Conservation (phyloP, 2,113 vertebrate genomes). For the Oreotrochilus melanogaster region DNA sequence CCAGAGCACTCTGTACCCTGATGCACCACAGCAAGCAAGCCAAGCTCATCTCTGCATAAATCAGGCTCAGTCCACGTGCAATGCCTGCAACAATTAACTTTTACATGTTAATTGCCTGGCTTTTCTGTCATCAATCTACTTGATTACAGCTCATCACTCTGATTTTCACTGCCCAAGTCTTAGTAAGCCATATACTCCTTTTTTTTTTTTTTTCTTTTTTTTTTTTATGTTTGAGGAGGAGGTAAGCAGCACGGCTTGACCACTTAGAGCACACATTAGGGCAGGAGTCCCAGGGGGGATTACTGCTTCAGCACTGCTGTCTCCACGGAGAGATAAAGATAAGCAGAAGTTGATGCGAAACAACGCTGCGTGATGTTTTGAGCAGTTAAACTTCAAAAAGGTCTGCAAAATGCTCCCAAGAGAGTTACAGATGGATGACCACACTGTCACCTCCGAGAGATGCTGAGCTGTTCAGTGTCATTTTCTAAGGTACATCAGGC, state of each 20-base stretch:
- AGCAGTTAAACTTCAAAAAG: background rate
- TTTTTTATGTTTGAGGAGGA: background rate
- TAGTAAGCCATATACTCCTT: background rate
- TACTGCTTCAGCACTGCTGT: background rate
- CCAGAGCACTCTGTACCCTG: background rate
- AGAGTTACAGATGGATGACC: background rate
- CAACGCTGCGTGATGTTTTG: background rate
- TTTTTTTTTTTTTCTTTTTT: background rate
- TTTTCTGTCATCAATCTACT: background rate
- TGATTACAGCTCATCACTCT: background rate
- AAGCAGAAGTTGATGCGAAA: background rate
- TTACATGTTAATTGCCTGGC: background rate
- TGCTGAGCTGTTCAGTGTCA: background rate
- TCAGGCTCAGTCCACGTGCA: background rate
- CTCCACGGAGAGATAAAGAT: background rate
- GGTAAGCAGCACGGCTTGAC: background rate
- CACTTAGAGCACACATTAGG: background rate
- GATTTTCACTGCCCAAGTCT: background rate
- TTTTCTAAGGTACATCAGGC: rapidly evolving
- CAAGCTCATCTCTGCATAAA: background rate
- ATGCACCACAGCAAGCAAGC: background rate
- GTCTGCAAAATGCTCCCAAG: background rate
- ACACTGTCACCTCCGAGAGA: background rate
- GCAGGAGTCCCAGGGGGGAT: background rate
- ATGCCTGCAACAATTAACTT: background rate